These are phyloP conservation scores for Lindbergichthys nudifrons DNA, from an alignment of 2,797 vertebrate genomes.

Conservation along the genomic window DNA sequence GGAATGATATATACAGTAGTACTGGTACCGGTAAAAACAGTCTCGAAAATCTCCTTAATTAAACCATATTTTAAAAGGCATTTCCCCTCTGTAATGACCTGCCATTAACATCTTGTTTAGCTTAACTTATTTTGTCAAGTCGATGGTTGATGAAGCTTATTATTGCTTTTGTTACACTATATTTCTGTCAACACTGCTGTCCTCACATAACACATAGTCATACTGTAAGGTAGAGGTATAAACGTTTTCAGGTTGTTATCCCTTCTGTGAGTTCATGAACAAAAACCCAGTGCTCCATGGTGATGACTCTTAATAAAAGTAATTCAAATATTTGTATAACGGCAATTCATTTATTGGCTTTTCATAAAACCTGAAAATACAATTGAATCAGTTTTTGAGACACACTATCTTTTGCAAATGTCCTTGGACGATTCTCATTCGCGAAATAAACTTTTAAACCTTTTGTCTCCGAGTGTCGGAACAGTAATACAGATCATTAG, in stretches of 20 bases:
- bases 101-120: slow-evolving; percentile 7
- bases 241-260: slow-evolving; percentile 8
- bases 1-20: too few relatives aligned
- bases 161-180: slow-evolving; percentile 4
- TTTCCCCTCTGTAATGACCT: slow-evolving; percentile 9
- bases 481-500: slow-evolving; percentile 11
- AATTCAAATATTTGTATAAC: neutral
- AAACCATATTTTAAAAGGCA: neutral
- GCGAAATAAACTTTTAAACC: slow-evolving; percentile 11
- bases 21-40: neutral
- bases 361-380: slow-evolving; percentile 4
- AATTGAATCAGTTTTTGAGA: slow-evolving; percentile 7
- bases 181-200: slow-evolving; percentile 10
- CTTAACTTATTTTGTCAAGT: slow-evolving; percentile 12
- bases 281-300: neutral
- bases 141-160: slow-evolving; percentile 17
- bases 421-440: slow-evolving; percentile 35
- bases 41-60: slow-evolving; percentile 6
- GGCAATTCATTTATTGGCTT: slow-evolving; percentile 19
- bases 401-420: slow-evolving; percentile 12
- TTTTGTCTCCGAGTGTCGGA: neutral
- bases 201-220: slow-evolving; percentile 10
- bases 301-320: slow-evolving; percentile 9
- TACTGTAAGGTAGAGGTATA: neutral
- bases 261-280: neutral